Evolutionary conservation across 2,113 vertebrate genomes (phyloP), one percentile per base, ranked within the genome.

Genomic region (Lutjanus erythropterus): DNA sequence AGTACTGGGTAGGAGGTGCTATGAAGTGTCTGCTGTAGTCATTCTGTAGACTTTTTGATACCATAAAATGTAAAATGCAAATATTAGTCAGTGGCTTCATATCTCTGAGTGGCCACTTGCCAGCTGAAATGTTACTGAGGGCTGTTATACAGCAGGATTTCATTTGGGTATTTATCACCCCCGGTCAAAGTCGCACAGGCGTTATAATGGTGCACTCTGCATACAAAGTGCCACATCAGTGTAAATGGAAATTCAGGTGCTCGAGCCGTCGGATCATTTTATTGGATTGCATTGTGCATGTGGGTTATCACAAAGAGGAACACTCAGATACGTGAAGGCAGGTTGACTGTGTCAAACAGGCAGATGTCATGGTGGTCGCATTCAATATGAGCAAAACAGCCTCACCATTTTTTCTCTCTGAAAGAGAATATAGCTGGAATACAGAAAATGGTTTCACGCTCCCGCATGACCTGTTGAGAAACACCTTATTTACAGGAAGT

Each of bases 41-140:
- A 6, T 53, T 62, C 29, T 81, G 65, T 64, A 5, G 23, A 49
- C 9, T 31, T 60, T 70, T 62, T 41, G 2, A 81, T 61, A 39
- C 21, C 75, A 75, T 84, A 59, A 80, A 88, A 80, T 79, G 44
- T 37, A 44, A 71, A 86, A 91, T 91, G 81, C 85, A 90, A 90
- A 90, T 86, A 33, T 69, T 58, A 62, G 64, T 59, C 52, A 42
- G 55, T 58, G 55, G 66, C 39, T 83, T 21, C 71, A 60, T 84
- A 78, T 91, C 75, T 80, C 15, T 78, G 58, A 89, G 83, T 77
- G 80, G 70, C 67, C 78, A 68, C 86, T 87, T 74, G 58, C 56
- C 75, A 70, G 61, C 49, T 75, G 29, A 77, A 84, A 79, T 56
- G 73, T 70, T 69, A 53, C 55, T 47, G 65, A 84, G 58, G 71